Percentiles rank a stretch among this genome's conserved stretches.
Evolutionary conservation across 2,888 invertebrate species (phyloP).

Genomic region (Emmelina monodactyla): DNA sequence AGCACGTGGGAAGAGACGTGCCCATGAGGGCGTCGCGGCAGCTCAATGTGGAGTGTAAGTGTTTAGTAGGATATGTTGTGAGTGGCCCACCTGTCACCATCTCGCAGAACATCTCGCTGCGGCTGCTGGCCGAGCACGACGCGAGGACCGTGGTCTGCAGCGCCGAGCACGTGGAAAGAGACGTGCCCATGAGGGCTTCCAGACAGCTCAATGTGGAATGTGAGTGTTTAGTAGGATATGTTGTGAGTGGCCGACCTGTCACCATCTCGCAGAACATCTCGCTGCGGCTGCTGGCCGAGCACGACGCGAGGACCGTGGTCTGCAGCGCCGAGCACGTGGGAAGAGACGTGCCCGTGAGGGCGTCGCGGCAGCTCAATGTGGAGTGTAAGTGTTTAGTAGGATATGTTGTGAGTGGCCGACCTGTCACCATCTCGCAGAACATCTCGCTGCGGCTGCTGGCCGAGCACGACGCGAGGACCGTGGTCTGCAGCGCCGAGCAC

Average conservation of each 20-base stretch:
- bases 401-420: too few species aligned
- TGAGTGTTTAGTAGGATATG: slow-evolving; percentile 21
- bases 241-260: too few species aligned
- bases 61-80: not conserved
- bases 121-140: slow-evolving; percentile 70
- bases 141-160: slow-evolving; percentile 71
- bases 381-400: slow-evolving; percentile 31
- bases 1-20: slow-evolving; percentile 68
- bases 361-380: slow-evolving; percentile 33
- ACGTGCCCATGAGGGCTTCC: slow-evolving; percentile 29
- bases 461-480: slow-evolving; percentile 69
- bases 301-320: slow-evolving; percentile 69
- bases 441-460: slow-evolving; percentile 68
- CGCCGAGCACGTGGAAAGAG: slow-evolving; percentile 71
- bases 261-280: slow-evolving; percentile 77
- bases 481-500: slow-evolving; percentile 75
- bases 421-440: too few species aligned
- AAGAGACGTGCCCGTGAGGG: slow-evolving; percentile 38
- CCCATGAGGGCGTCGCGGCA: slow-evolving; percentile 34
- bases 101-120: slow-evolving; percentile 73
- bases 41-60: slow-evolving; percentile 43
- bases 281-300: slow-evolving; percentile 66
- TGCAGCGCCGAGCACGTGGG: slow-evolving; percentile 76
- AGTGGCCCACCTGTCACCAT: too few species aligned
- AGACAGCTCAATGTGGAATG: slow-evolving; percentile 42